Percentiles rank a stretch among this genome's conserved stretches.
Evolutionary conservation across 2,888 invertebrate genomes (phyloP).

Genomic region (Erebia palarica): DNA sequence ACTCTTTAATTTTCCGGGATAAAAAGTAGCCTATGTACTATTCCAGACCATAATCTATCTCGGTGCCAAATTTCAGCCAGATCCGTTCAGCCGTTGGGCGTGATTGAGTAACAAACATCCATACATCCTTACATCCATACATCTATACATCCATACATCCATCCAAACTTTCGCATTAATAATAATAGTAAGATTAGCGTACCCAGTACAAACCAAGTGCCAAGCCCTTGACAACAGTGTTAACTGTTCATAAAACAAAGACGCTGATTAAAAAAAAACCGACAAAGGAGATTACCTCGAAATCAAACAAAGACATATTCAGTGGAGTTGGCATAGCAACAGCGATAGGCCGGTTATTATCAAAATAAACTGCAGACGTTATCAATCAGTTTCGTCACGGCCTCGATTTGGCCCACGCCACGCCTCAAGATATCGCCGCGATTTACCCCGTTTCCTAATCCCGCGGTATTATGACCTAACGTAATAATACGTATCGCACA

Average conservation of each 20-base stretch:
- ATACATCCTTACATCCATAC: no score
- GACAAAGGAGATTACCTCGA: background rate
- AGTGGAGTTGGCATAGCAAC: constrained; percentile 56
- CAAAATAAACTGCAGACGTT: constrained; percentile 62
- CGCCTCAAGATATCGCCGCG: constrained; percentile 68
- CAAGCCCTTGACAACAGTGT: background rate
- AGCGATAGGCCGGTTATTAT: constrained; percentile 56
- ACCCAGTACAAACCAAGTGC: background rate
- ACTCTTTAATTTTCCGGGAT: no score
- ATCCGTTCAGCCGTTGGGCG: no score
- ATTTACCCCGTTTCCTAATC: constrained; percentile 77
- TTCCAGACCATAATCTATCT: no score
- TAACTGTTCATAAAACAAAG: background rate
- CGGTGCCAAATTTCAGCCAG: no score
- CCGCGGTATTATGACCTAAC: constrained; percentile 48
- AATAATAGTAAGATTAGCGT: no score
- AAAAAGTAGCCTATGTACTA: no score
- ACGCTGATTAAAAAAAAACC: background rate
- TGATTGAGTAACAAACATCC: no score
- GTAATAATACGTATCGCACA: constrained; percentile 28
- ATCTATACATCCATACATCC: no score
- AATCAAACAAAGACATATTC: constrained; percentile 12
- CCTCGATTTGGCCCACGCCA: constrained; percentile 75
- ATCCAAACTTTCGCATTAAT: no score
- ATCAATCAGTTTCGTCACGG: constrained; percentile 78